Base-by-base conservation (phyloP, 2,888 invertebrate species). In the Chrysolina oricalcia region DNA sequence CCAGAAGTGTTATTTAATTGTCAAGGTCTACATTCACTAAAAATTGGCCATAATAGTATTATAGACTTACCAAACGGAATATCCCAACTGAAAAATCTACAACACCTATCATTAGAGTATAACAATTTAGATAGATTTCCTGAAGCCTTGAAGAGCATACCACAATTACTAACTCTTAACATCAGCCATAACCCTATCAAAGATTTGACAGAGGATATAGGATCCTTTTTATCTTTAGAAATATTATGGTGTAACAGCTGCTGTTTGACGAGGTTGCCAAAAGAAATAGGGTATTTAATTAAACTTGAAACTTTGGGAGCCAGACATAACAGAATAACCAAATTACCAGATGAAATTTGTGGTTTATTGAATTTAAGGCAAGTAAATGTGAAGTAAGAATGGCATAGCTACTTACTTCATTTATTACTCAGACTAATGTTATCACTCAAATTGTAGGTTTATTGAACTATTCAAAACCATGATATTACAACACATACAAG, bases 231-330 rank as follows among this genome's bases (percentile, higher is more conserved):
- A 56, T 90, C 90, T 78, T 86, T 94, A 68, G 92, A 93, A 85
- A 91, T 91, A 2, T 90, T 94, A 80, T 93, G 93, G 93, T 93
- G 93, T 84, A 93, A 94, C 83, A 91, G 89, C 69, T 90, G 90
- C 6, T 91, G 91, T 4, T 85, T 93, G 23, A 86, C 87, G 17
- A 89, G 89, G 78, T 89, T 94, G 66, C 93, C 93, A 0, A 89
- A 90, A 64, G 92, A 93, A 86, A 91, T 94, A 64, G 91, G 92
- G 0, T 91, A 91, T 82, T 90, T 93, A 76, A 87, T 88, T 48
- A 90, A 90, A 74, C 86, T 94, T 46, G 92, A 93, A 80, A 93
- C 93, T 6, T 91, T 94, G 82, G 94, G 93, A 17, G 92, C 92
- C 0, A 90, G 93, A 56, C 92, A 93, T 62, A 94, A 94, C 89